Evolutionary conservation across 1,140 invertebrate species (phyloP).

Genomic region (Drosophila pectinifera): DNA sequence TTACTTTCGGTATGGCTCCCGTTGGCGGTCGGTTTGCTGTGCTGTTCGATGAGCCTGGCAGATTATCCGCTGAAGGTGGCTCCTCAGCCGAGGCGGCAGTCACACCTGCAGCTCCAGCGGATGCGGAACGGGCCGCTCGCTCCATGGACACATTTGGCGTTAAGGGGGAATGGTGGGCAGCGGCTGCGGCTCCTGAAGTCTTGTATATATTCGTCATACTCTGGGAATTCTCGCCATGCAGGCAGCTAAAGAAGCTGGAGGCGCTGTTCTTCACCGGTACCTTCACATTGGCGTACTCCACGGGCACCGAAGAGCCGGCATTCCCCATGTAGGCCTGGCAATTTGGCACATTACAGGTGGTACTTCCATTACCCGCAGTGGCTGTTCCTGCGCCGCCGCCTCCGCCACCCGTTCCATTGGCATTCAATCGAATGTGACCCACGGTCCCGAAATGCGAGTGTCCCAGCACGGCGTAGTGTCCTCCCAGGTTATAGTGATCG

Average conservation of each 20-base stretch:
- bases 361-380: neutral
- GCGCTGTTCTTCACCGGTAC: constrained; percentile 80
- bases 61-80: constrained; percentile 32
- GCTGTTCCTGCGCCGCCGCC: constrained; percentile 6
- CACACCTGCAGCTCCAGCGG: constrained; percentile 56
- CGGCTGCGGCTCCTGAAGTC: constrained; percentile 53
- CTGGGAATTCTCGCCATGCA: constrained; percentile 84
- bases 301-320: constrained; percentile 18
- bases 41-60: constrained; percentile 13
- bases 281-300: constrained; percentile 62
- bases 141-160: constrained; percentile 69
- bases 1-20: constrained; percentile 80
- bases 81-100: constrained; percentile 35
- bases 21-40: constrained; percentile 56
- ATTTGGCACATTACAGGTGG: constrained; percentile 63
- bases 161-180: constrained; percentile 50
- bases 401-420: constrained; percentile 34
- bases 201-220: constrained; percentile 85
- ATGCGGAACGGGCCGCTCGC: constrained; percentile 68
- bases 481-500: constrained; percentile 86
- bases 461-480: constrained; percentile 82
- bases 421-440: constrained; percentile 81
- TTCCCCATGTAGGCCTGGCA: constrained; percentile 59
- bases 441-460: constrained; percentile 84
- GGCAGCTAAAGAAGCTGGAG: constrained; percentile 82